phyloP scores from a whole-genome alignment of 2,113 vertebrate genomes.

The Boulengeromyrus knoepffleri region DNA sequence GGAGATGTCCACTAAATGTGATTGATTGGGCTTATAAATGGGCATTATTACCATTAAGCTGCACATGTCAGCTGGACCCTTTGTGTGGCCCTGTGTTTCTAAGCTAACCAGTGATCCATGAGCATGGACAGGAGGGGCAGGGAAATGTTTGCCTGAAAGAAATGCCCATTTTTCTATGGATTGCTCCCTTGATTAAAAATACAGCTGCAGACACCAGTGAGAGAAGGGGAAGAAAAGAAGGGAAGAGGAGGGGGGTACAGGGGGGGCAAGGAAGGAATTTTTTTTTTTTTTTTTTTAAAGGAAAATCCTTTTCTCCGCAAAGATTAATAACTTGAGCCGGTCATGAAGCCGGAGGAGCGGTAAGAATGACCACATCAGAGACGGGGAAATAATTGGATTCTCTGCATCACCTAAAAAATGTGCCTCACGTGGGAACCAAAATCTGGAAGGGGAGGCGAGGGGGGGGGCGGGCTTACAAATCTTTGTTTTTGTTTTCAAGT shows the following conservation, averaged over 20 bases:
- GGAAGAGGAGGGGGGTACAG: constrained; percentile 45
- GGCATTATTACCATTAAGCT: constrained; percentile 95
- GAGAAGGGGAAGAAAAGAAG: constrained; percentile 50
- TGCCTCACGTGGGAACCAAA: constrained; percentile 43
- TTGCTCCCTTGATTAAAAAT: constrained; percentile 87
- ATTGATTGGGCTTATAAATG: constrained; percentile 99
- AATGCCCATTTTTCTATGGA: constrained; percentile 82
- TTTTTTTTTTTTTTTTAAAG: constrained; percentile 17
- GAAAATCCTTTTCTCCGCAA: constrained; percentile 42
- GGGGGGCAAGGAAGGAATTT: constrained; percentile 42
- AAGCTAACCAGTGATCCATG: constrained; percentile 99
- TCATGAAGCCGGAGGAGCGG: constrained; percentile 37
- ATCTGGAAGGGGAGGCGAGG: constrained; percentile 46
- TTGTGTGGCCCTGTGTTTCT: constrained; percentile 90
- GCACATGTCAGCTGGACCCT: constrained; percentile 90
- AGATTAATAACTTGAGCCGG: constrained; percentile 49
- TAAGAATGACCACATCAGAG: constrained; percentile 16
- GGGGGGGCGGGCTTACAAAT: constrained; percentile 37
- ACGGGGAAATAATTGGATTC: constrained; percentile 27
- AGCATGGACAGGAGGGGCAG: constrained; percentile 86
- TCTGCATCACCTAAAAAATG: constrained; percentile 34
- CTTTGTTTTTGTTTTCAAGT: constrained; percentile 24
- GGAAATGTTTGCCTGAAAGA: constrained; percentile 81
- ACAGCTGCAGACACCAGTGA: constrained; percentile 75
- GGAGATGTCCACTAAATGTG: constrained; percentile 99